A percentile compares a stretch with the other conserved stretches of the same genome.
These are phyloP conservation scores for Mastomys natalensis DNA, from an alignment of 2,113 vertebrate genomes.

Conservation along the genomic window DNA sequence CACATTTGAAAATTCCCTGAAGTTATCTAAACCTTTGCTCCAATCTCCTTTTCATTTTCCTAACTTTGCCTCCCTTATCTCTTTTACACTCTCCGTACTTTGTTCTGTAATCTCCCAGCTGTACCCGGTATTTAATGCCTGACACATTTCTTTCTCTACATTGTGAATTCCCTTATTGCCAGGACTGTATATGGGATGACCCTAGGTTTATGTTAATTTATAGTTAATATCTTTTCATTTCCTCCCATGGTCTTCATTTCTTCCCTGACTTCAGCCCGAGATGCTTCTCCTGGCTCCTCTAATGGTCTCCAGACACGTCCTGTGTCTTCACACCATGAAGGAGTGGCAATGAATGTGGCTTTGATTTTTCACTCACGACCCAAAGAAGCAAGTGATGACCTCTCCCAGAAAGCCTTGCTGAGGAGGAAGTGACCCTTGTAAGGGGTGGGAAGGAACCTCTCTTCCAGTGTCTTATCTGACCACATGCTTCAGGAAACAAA, in stretches of 20 bases:
- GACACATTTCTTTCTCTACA: constrained; percentile 73
- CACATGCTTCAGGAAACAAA: background rate
- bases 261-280: constrained; percentile 7
- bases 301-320: background rate
- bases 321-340: background rate
- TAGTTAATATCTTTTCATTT: constrained; percentile 82
- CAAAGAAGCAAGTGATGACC: background rate
- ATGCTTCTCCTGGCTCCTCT: constrained; percentile 46
- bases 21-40: constrained; percentile 77
- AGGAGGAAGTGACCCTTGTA: background rate
- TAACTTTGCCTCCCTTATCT: constrained; percentile 82
- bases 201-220: constrained; percentile 83
- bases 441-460: background rate
- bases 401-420: background rate
- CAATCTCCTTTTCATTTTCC: constrained; percentile 78
- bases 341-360: background rate
- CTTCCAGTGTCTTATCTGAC: background rate
- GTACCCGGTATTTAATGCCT: constrained; percentile 79
- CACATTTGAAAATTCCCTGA: constrained; percentile 70
- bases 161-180: constrained; percentile 75
- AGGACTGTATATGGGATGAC: constrained; percentile 76
- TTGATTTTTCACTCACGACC: background rate
- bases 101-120: constrained; percentile 81
- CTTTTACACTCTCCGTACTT: constrained; percentile 82
- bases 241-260: constrained; percentile 65